phyloP scores from a whole-genome alignment of 2,797 vertebrate species.

The Lagocephalus sceleratus region DNA sequence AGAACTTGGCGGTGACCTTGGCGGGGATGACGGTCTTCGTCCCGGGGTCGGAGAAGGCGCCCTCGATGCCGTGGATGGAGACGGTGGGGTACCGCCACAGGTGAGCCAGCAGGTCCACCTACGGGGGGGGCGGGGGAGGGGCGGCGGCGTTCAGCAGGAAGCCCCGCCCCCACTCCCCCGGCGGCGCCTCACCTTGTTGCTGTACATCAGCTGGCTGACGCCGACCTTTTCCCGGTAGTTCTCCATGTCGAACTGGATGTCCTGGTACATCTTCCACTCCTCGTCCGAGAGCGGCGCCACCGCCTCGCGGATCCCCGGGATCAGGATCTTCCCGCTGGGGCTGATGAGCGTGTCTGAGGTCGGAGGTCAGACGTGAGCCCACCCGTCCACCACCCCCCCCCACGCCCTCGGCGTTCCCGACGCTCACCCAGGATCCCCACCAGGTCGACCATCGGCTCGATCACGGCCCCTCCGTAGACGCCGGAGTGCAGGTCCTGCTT shows the following conservation, averaged over 20 bases:
- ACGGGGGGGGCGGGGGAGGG: conserved; percentile 2
- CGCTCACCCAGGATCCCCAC: conserved; percentile 85
- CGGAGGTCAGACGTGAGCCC: not conserved
- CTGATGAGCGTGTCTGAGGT: conserved; percentile 84
- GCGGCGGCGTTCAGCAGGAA: too few relatives aligned
- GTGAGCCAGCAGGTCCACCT: conserved; percentile 88
- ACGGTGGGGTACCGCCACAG: conserved; percentile 88
- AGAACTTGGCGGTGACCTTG: conserved; percentile 89
- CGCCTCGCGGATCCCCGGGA: conserved; percentile 85
- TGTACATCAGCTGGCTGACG: conserved; percentile 80
- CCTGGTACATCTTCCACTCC: conserved; percentile 79
- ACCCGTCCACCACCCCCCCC: too few relatives aligned
- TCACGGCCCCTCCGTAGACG: conserved; percentile 85
- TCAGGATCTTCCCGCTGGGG: conserved; percentile 81
- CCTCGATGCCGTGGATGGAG: conserved; percentile 89
- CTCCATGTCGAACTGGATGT: conserved; percentile 83
- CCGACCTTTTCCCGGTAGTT: conserved; percentile 75
- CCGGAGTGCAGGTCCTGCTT: conserved; percentile 89
- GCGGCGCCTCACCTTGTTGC: conserved; percentile 85
- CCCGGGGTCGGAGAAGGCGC: conserved; percentile 84
- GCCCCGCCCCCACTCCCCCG: not conserved
- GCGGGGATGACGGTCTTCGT: conserved; percentile 90
- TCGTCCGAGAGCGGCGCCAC: conserved; percentile 81
- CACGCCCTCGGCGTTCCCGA: not conserved
- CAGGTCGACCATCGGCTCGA: conserved; percentile 88